phyloP scores from a whole-genome alignment of 2,888 invertebrate genomes.

The Myopa tessellatipennis region DNA sequence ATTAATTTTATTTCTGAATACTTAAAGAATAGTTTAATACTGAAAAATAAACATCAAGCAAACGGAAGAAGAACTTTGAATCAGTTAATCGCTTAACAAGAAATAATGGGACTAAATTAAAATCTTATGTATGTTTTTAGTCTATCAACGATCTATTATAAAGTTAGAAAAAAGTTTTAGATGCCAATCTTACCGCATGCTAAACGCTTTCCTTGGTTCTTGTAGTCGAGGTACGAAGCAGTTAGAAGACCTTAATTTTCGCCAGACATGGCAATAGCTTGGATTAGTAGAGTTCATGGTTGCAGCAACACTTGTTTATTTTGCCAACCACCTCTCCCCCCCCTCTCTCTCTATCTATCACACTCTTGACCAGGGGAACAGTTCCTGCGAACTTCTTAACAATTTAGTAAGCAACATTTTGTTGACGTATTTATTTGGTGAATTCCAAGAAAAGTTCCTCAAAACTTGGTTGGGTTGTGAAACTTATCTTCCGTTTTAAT shows the following conservation, averaged over 20 bases:
- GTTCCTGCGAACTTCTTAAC: slow-evolving; percentile 3
- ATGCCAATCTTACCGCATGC: neutral
- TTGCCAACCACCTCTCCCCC: too few relatives aligned
- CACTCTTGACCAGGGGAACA: neutral
- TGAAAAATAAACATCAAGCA: neutral
- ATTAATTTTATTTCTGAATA: too few relatives aligned
- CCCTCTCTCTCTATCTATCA: too few relatives aligned
- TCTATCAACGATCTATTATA: neutral
- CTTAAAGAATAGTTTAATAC: too few relatives aligned
- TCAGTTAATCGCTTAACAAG: neutral
- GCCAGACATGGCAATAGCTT: neutral
- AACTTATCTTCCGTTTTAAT: too few relatives aligned
- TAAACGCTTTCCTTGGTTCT: too few relatives aligned
- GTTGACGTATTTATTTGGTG: slow-evolving; percentile 14
- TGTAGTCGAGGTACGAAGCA: neutral
- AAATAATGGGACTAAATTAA: neutral
- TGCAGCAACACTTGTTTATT: too few relatives aligned
- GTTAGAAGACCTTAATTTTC: slow-evolving; percentile 8
- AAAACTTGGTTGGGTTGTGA: too few relatives aligned
- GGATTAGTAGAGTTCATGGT: neutral
- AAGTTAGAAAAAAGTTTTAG: neutral
- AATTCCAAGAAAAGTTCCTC: neutral
- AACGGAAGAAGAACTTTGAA: neutral
- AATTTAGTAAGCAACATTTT: slow-evolving; percentile 10
- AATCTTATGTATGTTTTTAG: neutral